Evolutionary conservation across 2,113 vertebrate species (phyloP).

Genomic region (Typhlomys cinereus): DNA sequence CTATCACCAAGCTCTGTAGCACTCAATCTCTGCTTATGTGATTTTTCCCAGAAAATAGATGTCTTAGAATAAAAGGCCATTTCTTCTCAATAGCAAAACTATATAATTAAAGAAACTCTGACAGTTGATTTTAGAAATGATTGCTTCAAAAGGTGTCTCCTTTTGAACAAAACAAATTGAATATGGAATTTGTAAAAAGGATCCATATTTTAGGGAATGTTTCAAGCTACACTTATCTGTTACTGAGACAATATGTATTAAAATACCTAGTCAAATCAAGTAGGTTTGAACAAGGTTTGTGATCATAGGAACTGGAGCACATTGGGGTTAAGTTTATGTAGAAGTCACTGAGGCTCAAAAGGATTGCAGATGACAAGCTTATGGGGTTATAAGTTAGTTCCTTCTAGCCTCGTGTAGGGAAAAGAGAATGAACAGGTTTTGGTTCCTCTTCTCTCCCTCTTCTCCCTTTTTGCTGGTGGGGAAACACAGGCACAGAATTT

Average conservation of each 20-base stretch:
- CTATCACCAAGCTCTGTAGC: background rate
- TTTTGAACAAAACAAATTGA: background rate
- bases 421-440: background rate
- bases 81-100: background rate
- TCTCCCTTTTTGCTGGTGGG: background rate
- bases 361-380: background rate
- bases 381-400: background rate
- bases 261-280: background rate
- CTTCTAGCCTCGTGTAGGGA: background rate
- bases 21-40: background rate
- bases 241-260: background rate
- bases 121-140: background rate
- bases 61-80: slow-evolving; percentile 10
- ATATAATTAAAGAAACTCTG: background rate
- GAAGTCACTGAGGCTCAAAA: background rate
- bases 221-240: background rate
- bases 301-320: background rate
- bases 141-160: background rate
- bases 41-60: background rate
- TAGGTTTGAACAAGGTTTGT: background rate
- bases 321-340: background rate
- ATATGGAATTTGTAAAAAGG: slow-evolving; percentile 8
- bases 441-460: background rate
- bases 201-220: background rate
- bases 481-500: background rate